Percentiles rank a stretch among this genome's conserved stretches.
phyloP scores from a whole-genome alignment of 92 coral and sea anemone genomes.

The Porites evermanni region DNA sequence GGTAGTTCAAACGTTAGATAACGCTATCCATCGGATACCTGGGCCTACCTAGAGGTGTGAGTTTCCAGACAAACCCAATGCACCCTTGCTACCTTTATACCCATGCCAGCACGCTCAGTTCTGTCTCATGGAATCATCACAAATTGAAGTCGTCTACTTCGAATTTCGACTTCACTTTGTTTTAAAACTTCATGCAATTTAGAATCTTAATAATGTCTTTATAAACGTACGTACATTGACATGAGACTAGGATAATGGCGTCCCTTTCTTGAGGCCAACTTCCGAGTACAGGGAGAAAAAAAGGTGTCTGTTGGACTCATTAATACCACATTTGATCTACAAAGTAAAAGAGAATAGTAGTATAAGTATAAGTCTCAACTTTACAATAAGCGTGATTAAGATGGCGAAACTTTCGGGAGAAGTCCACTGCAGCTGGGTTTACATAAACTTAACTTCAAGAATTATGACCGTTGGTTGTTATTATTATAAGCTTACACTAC shows the following conservation, averaged over 20 bases:
- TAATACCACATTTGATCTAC: constrained; percentile 25
- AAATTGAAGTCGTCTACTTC: too few species aligned
- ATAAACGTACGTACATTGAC: constrained; percentile 17
- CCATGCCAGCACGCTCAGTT: too few species aligned
- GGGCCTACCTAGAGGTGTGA: too few species aligned
- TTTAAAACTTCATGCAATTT: background rate
- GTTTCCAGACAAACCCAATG: too few species aligned
- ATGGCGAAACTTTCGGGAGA: background rate
- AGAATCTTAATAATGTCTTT: background rate
- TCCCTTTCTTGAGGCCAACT: constrained; percentile 54
- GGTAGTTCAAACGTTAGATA: too few species aligned
- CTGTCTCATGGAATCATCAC: too few species aligned
- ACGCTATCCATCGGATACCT: too few species aligned
- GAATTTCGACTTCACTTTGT: background rate
- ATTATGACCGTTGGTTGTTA: background rate
- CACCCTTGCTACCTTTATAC: too few species aligned
- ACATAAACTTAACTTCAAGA: background rate
- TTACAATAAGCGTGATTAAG: background rate
- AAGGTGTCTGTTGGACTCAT: constrained; percentile 74
- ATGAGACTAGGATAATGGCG: constrained; percentile 18
- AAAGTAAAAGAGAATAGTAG: background rate
- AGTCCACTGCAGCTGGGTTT: background rate
- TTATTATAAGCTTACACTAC: background rate
- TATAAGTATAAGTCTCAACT: background rate
- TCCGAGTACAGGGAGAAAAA: constrained; percentile 68